Percentiles rank a stretch among this genome's conserved stretches.
phyloP scores from a whole-genome alignment of 2,888 invertebrate species.

The Polyommatus iphigenia region DNA sequence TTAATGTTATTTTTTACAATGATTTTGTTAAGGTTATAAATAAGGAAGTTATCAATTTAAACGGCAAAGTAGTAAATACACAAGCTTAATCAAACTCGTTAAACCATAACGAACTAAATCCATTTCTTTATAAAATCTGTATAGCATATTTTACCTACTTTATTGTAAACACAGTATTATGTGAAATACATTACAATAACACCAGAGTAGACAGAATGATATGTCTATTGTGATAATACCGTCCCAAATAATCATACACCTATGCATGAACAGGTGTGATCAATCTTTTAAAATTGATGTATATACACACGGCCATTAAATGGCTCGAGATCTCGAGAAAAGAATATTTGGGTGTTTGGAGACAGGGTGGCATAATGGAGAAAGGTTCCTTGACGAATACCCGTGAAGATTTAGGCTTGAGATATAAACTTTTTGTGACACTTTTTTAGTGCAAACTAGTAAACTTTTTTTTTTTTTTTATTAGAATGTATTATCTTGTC shows the following conservation, averaged over 20 bases:
- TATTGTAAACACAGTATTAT: not conserved
- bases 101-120: too few relatives aligned
- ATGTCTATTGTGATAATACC: too few relatives aligned
- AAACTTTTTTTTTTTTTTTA: not conserved
- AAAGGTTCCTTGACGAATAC: slow-evolving; percentile 4
- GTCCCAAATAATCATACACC: not conserved
- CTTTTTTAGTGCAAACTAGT: not conserved
- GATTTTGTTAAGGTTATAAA: too few relatives aligned
- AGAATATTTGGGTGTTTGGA: slow-evolving; percentile 19
- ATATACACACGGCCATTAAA: slow-evolving; percentile 16
- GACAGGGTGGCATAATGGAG: slow-evolving; percentile 22
- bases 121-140: too few relatives aligned
- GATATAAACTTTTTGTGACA: not conserved
- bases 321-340: slow-evolving; percentile 18
- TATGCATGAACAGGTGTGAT: not conserved
- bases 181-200: not conserved
- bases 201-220: too few relatives aligned
- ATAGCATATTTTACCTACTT: too few relatives aligned
- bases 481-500: not conserved
- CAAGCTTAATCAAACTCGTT: too few relatives aligned
- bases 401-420: slow-evolving; percentile 1
- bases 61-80: too few relatives aligned
- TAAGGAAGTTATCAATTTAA: too few relatives aligned
- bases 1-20: too few relatives aligned
- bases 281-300: slow-evolving; percentile 26